A percentile compares a stretch with the other conserved stretches of the same genome.
Evolutionary conservation across 2,888 invertebrate genomes (phyloP).

Genomic region (Acanthosoma haemorrhoidale): DNA sequence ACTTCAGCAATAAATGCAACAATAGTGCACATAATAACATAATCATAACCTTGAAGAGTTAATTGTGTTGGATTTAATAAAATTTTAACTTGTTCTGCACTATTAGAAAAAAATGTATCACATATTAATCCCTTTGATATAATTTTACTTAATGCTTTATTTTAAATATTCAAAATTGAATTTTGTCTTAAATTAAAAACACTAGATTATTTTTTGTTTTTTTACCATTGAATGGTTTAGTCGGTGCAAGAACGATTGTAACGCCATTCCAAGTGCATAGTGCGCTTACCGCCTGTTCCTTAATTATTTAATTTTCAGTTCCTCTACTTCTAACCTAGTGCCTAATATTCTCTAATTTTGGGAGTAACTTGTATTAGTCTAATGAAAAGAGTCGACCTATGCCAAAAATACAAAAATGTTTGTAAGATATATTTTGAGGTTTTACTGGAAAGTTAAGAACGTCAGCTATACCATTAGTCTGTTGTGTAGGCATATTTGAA

Average conservation of each 20-base stretch:
- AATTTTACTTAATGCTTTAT: background rate
- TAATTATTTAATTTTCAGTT: slow-evolving; percentile 23
- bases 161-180: too few species aligned
- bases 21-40: slow-evolving; percentile 8
- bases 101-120: background rate
- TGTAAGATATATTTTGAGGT: too few species aligned
- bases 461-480: background rate
- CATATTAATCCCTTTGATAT: too few species aligned
- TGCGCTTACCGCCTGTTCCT: background rate
- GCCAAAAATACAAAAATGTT: too few species aligned
- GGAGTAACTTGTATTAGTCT: background rate
- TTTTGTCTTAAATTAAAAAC: background rate
- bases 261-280: background rate
- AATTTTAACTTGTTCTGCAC: background rate
- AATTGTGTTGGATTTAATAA: background rate
- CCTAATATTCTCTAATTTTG: slow-evolving; percentile 14
- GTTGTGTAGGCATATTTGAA: background rate
- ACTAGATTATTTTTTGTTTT: background rate
- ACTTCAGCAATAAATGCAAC: background rate
- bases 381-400: too few species aligned
- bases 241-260: background rate
- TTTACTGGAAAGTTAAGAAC: too few species aligned
- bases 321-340: slow-evolving; percentile 23
- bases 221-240: background rate
- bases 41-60: background rate